Base-by-base conservation (phyloP, 2,797 vertebrate species). In the Myripristis murdjan region DNA sequence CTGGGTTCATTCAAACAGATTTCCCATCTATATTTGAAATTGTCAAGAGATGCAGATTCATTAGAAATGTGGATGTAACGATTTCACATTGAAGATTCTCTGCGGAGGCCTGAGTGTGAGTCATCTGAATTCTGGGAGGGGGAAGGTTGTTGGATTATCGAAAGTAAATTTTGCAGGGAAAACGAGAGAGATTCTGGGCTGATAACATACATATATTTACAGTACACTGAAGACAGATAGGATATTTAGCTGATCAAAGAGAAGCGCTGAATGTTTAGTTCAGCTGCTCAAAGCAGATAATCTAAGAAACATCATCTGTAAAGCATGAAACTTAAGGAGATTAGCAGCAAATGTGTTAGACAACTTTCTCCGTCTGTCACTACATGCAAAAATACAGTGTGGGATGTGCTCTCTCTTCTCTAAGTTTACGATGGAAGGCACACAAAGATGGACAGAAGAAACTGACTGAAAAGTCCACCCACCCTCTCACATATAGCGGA, bases 221-320 rank as follows among this genome's bases (percentile, higher is more conserved):
- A n/a, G n/a, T n/a, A n/a, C n/a, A n/a, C n/a, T n/a, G n/a, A 62
- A 59, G 60, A 23, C 23, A 48, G 10, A 58, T 9, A 37, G 52
- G 58, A 48, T 60, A 72, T 52, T 44, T 41, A 31, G 55, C 14
- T 63, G 49, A 55, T 46, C 53, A 68, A 43, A 73, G 23, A 80
- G 57, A 11, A 68, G 26, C 58, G 49, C 8, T 77, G 23, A 35
- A 31, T 18, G 18, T 53, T 64, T 53, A 59, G 15, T 8, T 15
- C 57, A 46, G 47, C 49, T 56, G 71, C 39, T 70, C 43, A 61
- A 64, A 86, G 73, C 79, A 81, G 64, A 65, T 76, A 72, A 84
- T 71, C 77, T 20, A 75, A 46, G 72, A 79, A 75, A 77, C 77
- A 79, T 33, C 22, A 16, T 73, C 58, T 57, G n/a, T 62, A 44